Conservation (phyloP, 2,797 vertebrate genomes). For the Syngnathus rostellatus region DNA sequence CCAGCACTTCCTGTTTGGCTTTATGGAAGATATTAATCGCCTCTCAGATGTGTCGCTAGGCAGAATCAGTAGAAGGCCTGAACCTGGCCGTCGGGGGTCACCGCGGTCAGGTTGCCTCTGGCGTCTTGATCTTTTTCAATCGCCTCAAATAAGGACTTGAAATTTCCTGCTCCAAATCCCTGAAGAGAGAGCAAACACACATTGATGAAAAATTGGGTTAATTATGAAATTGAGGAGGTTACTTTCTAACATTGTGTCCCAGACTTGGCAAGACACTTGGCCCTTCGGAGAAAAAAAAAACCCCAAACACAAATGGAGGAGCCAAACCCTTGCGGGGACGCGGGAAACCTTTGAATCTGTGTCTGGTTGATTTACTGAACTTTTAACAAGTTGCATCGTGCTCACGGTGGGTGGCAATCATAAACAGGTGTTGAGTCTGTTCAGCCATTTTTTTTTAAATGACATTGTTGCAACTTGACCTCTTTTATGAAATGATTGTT, state of each 20-base stretch:
- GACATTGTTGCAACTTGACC: not conserved
- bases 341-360: slow-evolving; percentile 53
- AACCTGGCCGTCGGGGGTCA: slow-evolving; percentile 53
- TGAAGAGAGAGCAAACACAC: slow-evolving; percentile 47
- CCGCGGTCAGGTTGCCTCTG: slow-evolving; percentile 72
- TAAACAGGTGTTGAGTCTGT: slow-evolving; percentile 51
- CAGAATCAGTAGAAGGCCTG: slow-evolving; percentile 60
- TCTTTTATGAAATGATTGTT: not conserved
- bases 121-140: slow-evolving; percentile 79
- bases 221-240: slow-evolving; percentile 14
- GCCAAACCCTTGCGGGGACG: slow-evolving; percentile 35
- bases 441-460: slow-evolving; percentile 12
- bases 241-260: slow-evolving; percentile 55
- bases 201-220: slow-evolving; percentile 50
- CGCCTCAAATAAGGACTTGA: slow-evolving; percentile 82
- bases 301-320: slow-evolving; percentile 31
- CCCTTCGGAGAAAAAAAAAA: slow-evolving; percentile 3
- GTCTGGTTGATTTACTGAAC: slow-evolving; percentile 63
- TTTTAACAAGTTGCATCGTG: slow-evolving; percentile 49
- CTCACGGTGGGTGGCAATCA: slow-evolving; percentile 52
- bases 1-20: not conserved
- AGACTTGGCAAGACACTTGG: slow-evolving; percentile 44
- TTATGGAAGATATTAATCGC: not conserved
- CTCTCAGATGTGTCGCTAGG: not conserved
- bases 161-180: slow-evolving; percentile 81